Conservation (phyloP, 2,113 vertebrate species). For the Centropus unirufus region DNA sequence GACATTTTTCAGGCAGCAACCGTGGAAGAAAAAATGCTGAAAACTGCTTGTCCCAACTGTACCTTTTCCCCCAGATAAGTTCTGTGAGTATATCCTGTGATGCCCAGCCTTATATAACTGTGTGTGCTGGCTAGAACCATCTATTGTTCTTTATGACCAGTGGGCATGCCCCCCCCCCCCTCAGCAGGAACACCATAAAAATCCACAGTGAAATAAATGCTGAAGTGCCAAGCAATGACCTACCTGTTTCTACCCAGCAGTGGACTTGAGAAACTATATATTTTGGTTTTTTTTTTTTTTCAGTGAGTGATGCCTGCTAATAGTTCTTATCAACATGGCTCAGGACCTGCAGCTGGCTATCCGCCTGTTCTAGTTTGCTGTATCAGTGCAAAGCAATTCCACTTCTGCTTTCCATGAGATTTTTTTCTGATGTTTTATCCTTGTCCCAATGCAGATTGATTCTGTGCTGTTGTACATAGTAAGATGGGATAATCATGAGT, state of each 20-base stretch:
- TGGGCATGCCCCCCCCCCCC: background rate
- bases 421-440: background rate
- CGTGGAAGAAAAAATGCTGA: background rate
- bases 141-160: background rate
- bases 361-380: background rate
- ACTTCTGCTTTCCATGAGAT: background rate
- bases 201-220: background rate
- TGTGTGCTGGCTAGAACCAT: constrained; percentile 21
- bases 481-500: background rate
- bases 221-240: background rate
- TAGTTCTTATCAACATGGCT: background rate
- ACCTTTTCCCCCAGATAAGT: background rate
- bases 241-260: background rate
- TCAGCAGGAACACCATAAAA: background rate
- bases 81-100: constrained; percentile 22
- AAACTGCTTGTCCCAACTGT: constrained; percentile 32
- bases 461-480: background rate
- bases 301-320: background rate
- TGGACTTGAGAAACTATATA: background rate
- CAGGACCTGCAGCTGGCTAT: background rate
- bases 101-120: background rate
- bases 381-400: background rate
- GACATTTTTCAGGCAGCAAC: background rate
- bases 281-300: background rate
- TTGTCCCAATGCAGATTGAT: background rate